Conservation (phyloP, 2,113 vertebrate genomes). For the Nothocercus julius region DNA sequence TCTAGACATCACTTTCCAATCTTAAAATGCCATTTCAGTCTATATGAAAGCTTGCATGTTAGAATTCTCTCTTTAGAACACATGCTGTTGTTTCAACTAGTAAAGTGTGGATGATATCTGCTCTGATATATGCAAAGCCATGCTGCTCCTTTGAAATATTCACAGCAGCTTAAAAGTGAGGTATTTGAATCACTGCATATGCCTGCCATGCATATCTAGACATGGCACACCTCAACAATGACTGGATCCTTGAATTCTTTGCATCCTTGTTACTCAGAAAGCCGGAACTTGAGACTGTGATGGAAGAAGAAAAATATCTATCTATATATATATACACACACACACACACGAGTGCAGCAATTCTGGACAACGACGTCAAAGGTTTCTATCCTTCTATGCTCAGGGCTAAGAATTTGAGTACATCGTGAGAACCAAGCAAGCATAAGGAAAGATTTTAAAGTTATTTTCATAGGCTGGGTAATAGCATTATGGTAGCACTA, state of each 20-base stretch:
- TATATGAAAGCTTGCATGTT: not conserved
- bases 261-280: not conserved
- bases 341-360: accelerated
- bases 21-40: not conserved
- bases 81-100: not conserved
- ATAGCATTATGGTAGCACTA: not conserved
- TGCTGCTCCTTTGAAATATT: not conserved
- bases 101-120: not conserved
- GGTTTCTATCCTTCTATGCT: not conserved
- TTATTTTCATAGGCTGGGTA: not conserved
- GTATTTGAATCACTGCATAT: not conserved
- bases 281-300: not conserved
- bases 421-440: not conserved
- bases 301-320: not conserved
- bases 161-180: not conserved
- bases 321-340: too few species aligned
- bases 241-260: not conserved
- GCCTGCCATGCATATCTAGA: not conserved
- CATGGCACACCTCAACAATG: not conserved
- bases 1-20: not conserved
- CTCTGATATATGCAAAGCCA: not conserved
- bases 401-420: not conserved
- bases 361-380: not conserved
- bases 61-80: not conserved
- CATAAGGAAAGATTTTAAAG: not conserved